A percentile compares a stretch with the other conserved stretches of the same genome.
Evolutionary conservation across 2,888 invertebrate species (phyloP).

Genomic region (Tenthredo amoena): DNA sequence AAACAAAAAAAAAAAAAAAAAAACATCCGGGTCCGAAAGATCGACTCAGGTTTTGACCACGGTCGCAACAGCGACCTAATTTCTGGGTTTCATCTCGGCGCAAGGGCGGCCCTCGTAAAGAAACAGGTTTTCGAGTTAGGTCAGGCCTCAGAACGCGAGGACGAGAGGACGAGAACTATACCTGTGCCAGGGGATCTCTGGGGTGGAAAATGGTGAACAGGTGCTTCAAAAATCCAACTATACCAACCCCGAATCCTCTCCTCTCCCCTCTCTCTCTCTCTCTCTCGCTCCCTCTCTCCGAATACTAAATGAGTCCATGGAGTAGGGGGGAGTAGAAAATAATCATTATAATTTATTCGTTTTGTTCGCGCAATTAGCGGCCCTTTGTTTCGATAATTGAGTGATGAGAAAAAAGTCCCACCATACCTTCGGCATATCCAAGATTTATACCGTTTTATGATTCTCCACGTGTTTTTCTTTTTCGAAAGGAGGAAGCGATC

Average conservation of each 20-base stretch:
- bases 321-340: neutral
- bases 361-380: slow-evolving; percentile 42
- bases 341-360: slow-evolving; percentile 42
- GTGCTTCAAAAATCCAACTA: slow-evolving; percentile 59
- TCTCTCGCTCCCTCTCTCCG: neutral
- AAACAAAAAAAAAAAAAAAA: neutral
- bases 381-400: slow-evolving; percentile 39
- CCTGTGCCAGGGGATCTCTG: slow-evolving; percentile 68
- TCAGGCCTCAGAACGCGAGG: slow-evolving; percentile 63
- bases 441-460: neutral
- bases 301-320: slow-evolving; percentile 11
- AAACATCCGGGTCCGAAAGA: neutral
- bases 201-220: slow-evolving; percentile 72
- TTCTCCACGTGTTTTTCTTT: neutral
- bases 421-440: neutral
- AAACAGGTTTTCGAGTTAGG: slow-evolving; percentile 73
- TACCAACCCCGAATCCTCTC: neutral
- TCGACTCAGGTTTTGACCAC: neutral
- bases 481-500: neutral
- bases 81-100: slow-evolving; percentile 65
- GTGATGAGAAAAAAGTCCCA: neutral
- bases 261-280: neutral
- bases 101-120: slow-evolving; percentile 48
- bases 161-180: slow-evolving; percentile 68
- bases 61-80: slow-evolving; percentile 65